Base-by-base conservation (phyloP, 2,888 invertebrate genomes). In the Penaeus monodon region DNA sequence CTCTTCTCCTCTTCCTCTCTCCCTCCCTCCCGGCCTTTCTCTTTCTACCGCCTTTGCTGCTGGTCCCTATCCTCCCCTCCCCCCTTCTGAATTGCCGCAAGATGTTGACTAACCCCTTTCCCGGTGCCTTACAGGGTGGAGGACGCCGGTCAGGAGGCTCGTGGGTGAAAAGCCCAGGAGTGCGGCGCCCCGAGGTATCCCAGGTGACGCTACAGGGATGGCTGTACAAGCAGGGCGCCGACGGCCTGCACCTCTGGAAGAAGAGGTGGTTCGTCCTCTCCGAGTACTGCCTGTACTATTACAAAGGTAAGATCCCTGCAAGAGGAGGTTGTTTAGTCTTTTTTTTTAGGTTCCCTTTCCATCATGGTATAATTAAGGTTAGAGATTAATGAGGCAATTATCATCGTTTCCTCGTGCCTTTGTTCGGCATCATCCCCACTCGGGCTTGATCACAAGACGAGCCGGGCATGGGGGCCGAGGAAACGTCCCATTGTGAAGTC, bases 241-340 rank as follows among this genome's bases (percentile, higher is more conserved):
- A 97, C 91, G 97, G 97, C 14, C 93, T 98, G 6, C 98, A 97
- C 94, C 95, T 97, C 73, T 98, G 98, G 98, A 96, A 97, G 92
- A 97, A 96, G 92, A 94, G 98, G 88, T 98, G 98, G 98, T 98
- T 97, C 93, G 98, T 98, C 70, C 94, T 98, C 85, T 96, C 97
- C 63, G 97, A 98, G 92, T 98, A 97, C 92, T 97, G 97, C 92
- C 94, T 98, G 89, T 98, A 97, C 93, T 97, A 98, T 92, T 98
- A 98, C 93, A 98, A 98, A 94, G 96, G 96, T 97, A 92, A 93
- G 94, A 93, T 20, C 17, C 14, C 17, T 70, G 3, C n/a, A 70
- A 24, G 70, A 12, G 3, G 27, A 77, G 1, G 38, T 14, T n/a
- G n/a, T 44, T 27, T 29, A 4, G 17, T 77, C 6, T 49, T 12